Base-by-base conservation (phyloP, 2,797 vertebrate species). In the Heterohyrax brucei region DNA sequence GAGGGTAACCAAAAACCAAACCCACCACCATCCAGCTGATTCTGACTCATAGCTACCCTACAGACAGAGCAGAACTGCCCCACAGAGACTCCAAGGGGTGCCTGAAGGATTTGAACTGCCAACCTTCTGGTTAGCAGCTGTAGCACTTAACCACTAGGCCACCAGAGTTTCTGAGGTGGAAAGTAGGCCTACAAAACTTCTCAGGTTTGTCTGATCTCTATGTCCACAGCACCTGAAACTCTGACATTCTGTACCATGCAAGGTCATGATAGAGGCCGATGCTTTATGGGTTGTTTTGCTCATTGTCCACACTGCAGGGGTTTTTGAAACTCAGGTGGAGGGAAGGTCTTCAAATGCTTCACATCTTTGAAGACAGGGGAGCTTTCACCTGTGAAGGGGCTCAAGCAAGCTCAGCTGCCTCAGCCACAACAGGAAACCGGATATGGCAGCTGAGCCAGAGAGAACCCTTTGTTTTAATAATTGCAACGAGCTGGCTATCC, bases 281-380 rank as follows among this genome's bases (percentile, higher is more conserved):
- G 75, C 79, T 94, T 80, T 61, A 19, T 3, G 62, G 73, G 59
- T 8, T 59, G 59, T 82, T 82, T 87, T 22, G 30, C 66, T 87
- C 70, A 73, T 0, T 64, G 87, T 87, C 94, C 87, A 93, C 76
- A 13, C 26, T 39, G 83, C 44, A 61, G 62, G 78, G 33, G 8
- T 53, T 70, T 83, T 76, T 61, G 83, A 80, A 95, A 48, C 22
- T 61, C 78, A 87, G 79, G 44, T n/a, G 91, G 84, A 66, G 72
- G 91, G 56, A 81, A 64, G 26, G 59, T 16, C 9, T 30, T 39
- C 64, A 66, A 16, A 18, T 1, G 14, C 59, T 46, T 66, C 59
- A 12, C 48, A 39, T 19, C 5, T 59, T 33, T 77, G n/a, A n/a
- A n/a, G n/a, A 70, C 79, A 19, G 7, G 21, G 14, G 87, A 93